These are phyloP conservation scores for Clarias fuscus DNA, from an alignment of 2,797 vertebrate species.

Conservation along the genomic window DNA sequence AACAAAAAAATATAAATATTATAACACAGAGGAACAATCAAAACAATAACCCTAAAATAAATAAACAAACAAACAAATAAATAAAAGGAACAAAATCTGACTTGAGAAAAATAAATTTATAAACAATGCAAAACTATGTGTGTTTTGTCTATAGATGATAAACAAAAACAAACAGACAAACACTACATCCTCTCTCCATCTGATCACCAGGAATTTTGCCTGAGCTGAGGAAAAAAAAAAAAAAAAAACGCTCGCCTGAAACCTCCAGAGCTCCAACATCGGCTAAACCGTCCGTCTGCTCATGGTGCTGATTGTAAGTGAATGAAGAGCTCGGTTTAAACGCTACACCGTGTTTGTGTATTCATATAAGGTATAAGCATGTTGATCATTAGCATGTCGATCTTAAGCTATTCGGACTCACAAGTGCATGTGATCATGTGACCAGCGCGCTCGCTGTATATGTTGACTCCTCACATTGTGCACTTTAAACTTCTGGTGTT, in stretches of 20 bases:
- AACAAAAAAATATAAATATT: not conserved
- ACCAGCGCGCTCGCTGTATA: not conserved
- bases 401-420: not conserved
- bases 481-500: not conserved
- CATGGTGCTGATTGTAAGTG: not conserved
- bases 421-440: not conserved
- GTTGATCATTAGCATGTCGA: no score
- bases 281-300: not conserved
- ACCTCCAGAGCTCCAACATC: not conserved
- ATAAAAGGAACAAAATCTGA: no score
- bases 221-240: not conserved
- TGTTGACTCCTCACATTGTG: not conserved
- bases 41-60: not conserved
- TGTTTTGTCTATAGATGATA: no score
- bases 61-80: no score
- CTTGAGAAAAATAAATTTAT: not conserved
- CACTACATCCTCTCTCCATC: no score
- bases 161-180: not conserved
- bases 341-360: not conserved
- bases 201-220: no score
- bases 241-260: not conserved
- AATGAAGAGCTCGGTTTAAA: not conserved
- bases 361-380: no score
- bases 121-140: no score
- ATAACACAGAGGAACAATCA: not conserved